A percentile compares a stretch with the other conserved stretches of the same genome.
These are phyloP conservation scores for Bothrops jararaca DNA, from an alignment of 2,113 vertebrate species.

Conservation along the genomic window DNA sequence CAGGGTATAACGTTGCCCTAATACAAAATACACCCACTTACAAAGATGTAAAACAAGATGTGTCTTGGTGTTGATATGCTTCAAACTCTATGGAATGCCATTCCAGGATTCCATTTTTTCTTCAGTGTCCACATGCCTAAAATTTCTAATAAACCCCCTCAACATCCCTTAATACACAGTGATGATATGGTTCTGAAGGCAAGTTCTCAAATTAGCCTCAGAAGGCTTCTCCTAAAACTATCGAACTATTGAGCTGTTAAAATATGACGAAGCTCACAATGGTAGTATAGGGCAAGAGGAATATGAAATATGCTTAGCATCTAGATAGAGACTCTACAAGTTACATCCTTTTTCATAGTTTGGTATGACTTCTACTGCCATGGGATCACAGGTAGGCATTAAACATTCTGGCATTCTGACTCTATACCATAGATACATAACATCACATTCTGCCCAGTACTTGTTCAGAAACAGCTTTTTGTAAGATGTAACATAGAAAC, in stretches of 20 bases:
- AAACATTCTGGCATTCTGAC: neutral
- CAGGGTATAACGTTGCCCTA: neutral
- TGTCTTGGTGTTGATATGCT: neutral
- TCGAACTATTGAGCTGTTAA: neutral
- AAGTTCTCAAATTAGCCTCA: neutral
- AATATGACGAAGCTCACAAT: neutral
- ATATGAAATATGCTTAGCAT: neutral
- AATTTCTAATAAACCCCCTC: neutral
- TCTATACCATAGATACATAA: neutral
- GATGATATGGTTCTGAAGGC: neutral
- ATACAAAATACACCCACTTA: neutral
- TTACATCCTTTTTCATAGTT: neutral
- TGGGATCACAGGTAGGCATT: neutral
- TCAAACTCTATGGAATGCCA: neutral
- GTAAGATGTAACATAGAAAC: neutral
- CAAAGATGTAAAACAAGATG: neutral
- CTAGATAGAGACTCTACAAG: neutral
- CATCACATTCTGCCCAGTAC: neutral
- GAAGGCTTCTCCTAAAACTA: neutral
- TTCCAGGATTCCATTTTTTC: neutral
- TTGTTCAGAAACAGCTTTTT: neutral
- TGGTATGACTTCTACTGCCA: neutral
- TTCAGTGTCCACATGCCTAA: neutral
- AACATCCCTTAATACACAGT: neutral
- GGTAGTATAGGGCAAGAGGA: neutral